These are phyloP conservation scores for Euclidia mi DNA, from an alignment of 2,888 invertebrate species.

Conservation along the genomic window DNA sequence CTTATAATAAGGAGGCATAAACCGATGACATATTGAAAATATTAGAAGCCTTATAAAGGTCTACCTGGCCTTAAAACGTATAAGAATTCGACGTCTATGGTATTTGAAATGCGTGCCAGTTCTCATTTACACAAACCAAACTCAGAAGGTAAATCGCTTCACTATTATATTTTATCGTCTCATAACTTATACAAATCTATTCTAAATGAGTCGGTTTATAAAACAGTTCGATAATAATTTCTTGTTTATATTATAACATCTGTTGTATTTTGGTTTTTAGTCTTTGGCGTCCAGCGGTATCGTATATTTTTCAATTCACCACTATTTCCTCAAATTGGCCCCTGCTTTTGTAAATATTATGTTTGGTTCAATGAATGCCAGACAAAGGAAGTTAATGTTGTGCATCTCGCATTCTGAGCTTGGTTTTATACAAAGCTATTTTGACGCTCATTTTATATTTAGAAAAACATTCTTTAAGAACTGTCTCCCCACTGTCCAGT, in stretches of 20 bases:
- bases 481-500: no score
- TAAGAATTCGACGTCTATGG: constrained; percentile 34
- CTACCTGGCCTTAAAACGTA: constrained; percentile 37
- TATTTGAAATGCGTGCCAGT: constrained; percentile 28
- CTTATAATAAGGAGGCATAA: no score
- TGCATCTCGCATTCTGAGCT: constrained; percentile 39
- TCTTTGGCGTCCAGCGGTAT: constrained; percentile 61
- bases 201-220: no score
- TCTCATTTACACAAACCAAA: constrained; percentile 5
- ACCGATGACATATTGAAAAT: constrained; percentile 3
- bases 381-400: constrained; percentile 51
- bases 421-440: constrained; percentile 18
- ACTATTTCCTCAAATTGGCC: constrained; percentile 67
- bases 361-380: constrained; percentile 56
- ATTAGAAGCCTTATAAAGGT: constrained; percentile 22
- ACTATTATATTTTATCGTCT: no score
- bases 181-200: no score
- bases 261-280: constrained; percentile 32
- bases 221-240: background rate
- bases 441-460: no score
- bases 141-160: no score
- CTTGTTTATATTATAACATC: constrained; percentile 4
- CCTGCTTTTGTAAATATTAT: constrained; percentile 61
- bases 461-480: background rate
- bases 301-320: constrained; percentile 68